Percentiles rank a stretch among this genome's conserved stretches.
Evolutionary conservation across 2,888 invertebrate genomes (phyloP).

Genomic region (Crematogaster levior): DNA sequence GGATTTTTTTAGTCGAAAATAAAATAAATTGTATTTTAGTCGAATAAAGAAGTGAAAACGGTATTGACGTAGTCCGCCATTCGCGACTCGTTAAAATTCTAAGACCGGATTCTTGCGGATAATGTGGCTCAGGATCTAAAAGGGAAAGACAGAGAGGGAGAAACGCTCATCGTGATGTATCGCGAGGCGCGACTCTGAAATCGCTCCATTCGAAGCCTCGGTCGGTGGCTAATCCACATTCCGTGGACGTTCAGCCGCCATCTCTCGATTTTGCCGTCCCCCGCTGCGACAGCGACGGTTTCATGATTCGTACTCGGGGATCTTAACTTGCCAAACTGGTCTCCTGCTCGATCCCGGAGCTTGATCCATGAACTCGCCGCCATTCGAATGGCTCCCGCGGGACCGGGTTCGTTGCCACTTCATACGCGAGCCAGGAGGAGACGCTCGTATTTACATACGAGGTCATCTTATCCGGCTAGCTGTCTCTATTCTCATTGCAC

Average conservation of each 20-base stretch:
- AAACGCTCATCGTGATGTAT: constrained; percentile 27
- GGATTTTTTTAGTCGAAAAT: not conserved
- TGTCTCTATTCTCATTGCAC: constrained; percentile 25
- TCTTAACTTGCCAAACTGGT: constrained; percentile 64
- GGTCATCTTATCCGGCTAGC: constrained; percentile 58
- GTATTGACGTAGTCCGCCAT: not conserved
- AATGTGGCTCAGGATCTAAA: not conserved
- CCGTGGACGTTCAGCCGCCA: constrained; percentile 32
- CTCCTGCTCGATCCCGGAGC: constrained; percentile 33
- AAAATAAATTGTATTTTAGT: not conserved
- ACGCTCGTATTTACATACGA: constrained; percentile 78
- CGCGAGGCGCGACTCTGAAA: constrained; percentile 37
- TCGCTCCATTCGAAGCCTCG: constrained; percentile 38
- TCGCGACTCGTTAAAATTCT: constrained; percentile 25
- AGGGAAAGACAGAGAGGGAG: not conserved
- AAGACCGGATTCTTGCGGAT: constrained; percentile 2
- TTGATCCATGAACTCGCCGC: constrained; percentile 53
- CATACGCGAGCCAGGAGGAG: constrained; percentile 72
- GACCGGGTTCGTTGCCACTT: constrained; percentile 78
- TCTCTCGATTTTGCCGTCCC: constrained; percentile 55
- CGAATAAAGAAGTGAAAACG: not conserved
- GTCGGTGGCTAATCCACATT: constrained; percentile 58
- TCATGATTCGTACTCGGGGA: constrained; percentile 28
- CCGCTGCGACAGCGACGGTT: constrained; percentile 13
- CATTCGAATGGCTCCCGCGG: constrained; percentile 72